Base-by-base conservation (phyloP, 2,888 invertebrate species). In the Leptopilina drosophilae region DNA sequence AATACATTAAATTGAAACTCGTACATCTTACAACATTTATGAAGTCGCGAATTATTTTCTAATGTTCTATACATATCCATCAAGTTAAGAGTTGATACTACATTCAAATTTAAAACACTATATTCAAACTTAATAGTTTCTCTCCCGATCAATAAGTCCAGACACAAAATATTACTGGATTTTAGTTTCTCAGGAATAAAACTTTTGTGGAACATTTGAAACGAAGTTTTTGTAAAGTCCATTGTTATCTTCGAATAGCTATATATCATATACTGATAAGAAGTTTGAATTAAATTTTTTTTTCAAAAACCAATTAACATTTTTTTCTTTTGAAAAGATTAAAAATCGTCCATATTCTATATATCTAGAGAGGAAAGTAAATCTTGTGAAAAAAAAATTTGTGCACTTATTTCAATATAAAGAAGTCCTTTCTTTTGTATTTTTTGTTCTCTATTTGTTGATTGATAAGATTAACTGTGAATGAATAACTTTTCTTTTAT, bases 1-100 rank as follows among this genome's bases (percentile, higher is more conserved):
- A 15, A 73, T 73, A 73, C n/a, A 73, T 73, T 73, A 56, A 56
- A 73, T 33, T 73, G 73, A 33, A 73, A 73, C 56, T 73, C 73
- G 73, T 73, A 73, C 73, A 56, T 73, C 73, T 73, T 73, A 73
- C 73, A 33, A 73, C 73, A 73, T 73, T 73, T 33, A 73, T 33
- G 73, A 56, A 73, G 73, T 73, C 73, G 73, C 56, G 56, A 59
- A 73, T 56, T n/a, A 73, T 73, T 73, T 73, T 56, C 40, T 69
- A 69, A 69, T 33, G 33, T 73, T 40, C 56, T 73, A 73, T 56
- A 33, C 73, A 56, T 73, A 73, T 56, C 56, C 56, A 33, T 33
- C 33, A 40, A 53, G 15, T 9, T 73, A 73, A 56, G 56, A 56
- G 56, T 40, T 33, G 73, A 73, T n/a, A 33, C 53, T 53, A 53